Base-by-base conservation (phyloP, 2,888 invertebrate species). In the Nysson spinosus region DNA sequence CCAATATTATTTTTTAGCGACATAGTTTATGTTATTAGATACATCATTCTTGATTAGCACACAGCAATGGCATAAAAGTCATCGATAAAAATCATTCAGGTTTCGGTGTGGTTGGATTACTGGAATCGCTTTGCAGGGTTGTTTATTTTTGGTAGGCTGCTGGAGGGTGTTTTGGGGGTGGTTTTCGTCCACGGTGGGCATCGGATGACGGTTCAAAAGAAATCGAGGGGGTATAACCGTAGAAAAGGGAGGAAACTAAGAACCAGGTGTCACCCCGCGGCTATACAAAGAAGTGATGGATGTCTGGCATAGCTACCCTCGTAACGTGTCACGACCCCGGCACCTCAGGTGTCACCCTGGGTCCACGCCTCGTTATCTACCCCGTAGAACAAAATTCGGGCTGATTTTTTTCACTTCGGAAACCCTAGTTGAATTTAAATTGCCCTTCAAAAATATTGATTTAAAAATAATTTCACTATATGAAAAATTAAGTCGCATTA, bases 241-340 rank as follows among this genome's bases (percentile, higher is more conserved):
- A 52, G 30, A 46, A 20, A 35, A 34, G 46, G 43, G 68, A 60
- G 58, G 67, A 51, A 50, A 63, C 69, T 78, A 78, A 80, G 77
- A 76, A 80, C 83, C 84, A 83, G 83, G 84, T 84, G 85, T 82
- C 82, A 82, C 80, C 79, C 74, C 69, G 69, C 63, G 20, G 58
- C 62, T 67, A 72, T 57, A 77, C 77, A 78, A 84, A 80, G 82
- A 79, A 73, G 76, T 85, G 85, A 85, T 85, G 86, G 83, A 85
- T 85, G 83, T 74, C 76, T 75, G 61, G 72, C 66, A 54, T 65
- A 57, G 77, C 76, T 77, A 75, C 78, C 80, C 80, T 80, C 79
- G 81, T 80, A 83, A 80, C 77, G 77, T 67, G 77, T 73, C 78
- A 77, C 75, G 77, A 75, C 78, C 78, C 77, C 80, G 76, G 70